Evolutionary conservation across 1,140 invertebrate species (phyloP), one percentile per base, ranked within the genome.

Genomic region (Psilanteris sp.): DNA sequence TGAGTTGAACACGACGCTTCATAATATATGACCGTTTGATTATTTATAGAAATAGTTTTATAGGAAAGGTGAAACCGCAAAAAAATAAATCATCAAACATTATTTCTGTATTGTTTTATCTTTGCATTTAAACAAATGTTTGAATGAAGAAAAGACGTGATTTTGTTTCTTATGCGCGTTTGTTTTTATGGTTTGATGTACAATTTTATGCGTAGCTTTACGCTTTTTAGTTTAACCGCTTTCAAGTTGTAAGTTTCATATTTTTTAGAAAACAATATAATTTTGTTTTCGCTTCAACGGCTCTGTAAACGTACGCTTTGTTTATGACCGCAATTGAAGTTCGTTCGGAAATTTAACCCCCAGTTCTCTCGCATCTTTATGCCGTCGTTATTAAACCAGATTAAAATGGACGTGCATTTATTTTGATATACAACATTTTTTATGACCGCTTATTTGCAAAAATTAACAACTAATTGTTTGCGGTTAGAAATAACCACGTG

Each of bases 231-330:
- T 6, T 13, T 48, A 22, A n/a, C n/a, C n/a, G n/a, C n/a, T n/a
- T 57, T 43, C 39, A 24, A 43, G 8, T 43, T 31, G 16, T 9
- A 41, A 43, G 8, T 18, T 55, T 29, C 24, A 27, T 15, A 20
- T 43, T 57, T 57, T 57, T 20, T n/a, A 32, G 26, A 13, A 57
- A 9, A 20, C 9, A 13, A 8, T 46, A 26, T 34, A 43, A 57
- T 31, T 39, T 31, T 41, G 50, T 41, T 43, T 44, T 22, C 39
- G 39, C 26, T 32, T 32, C 26, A 18, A n/a, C 27, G 15, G 2
- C 5, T n/a, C 14, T 27, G 16, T 22, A 44, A 32, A 57, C 6
- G 39, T 8, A 5, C 3, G 37, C 29, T 24, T 43, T 20, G 39
- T 57, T 57, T 57, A 57, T 44, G 13, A 15, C 27, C 20, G 14